Percentiles rank a stretch among this genome's conserved stretches.
Evolutionary conservation across 2,113 vertebrate species (phyloP).

Genomic region (Proteles cristata): DNA sequence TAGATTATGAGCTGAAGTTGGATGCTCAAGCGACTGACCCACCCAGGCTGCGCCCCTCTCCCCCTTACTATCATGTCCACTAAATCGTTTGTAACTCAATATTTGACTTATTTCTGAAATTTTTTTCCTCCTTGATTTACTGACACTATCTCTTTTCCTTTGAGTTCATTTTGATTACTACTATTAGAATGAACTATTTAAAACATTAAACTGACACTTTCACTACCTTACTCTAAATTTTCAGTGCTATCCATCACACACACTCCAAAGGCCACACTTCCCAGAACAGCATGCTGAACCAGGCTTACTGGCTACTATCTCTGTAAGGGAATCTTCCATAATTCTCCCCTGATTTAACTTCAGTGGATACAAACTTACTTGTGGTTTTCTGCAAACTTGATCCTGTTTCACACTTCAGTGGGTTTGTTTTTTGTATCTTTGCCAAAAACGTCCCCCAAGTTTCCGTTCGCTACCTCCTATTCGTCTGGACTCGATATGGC

Average conservation of each 20-base stretch:
- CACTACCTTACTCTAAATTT: neutral
- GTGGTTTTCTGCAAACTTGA: neutral
- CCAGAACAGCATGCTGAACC: neutral
- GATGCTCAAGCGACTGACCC: too few species aligned
- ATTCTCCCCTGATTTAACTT: neutral
- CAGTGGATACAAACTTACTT: neutral
- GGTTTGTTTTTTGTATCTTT: neutral
- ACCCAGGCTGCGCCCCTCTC: too few species aligned
- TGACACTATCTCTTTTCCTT: neutral
- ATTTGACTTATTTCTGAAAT: neutral
- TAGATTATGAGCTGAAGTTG: too few species aligned
- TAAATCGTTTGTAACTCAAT: slow-evolving; percentile 22
- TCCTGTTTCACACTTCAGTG: neutral
- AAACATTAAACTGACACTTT: neutral
- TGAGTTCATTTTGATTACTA: neutral
- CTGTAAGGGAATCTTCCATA: neutral
- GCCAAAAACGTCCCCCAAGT: neutral
- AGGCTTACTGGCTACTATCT: neutral
- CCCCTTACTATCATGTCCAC: neutral
- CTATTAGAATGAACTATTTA: neutral
- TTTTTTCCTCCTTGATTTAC: neutral
- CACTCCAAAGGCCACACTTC: neutral
- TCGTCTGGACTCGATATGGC: neutral
- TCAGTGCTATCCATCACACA: neutral
- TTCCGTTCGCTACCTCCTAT: neutral